Percentiles rank a stretch among this genome's conserved stretches.
phyloP scores from a whole-genome alignment of 2,113 vertebrate species.

The Tragelaphus imberbis region DNA sequence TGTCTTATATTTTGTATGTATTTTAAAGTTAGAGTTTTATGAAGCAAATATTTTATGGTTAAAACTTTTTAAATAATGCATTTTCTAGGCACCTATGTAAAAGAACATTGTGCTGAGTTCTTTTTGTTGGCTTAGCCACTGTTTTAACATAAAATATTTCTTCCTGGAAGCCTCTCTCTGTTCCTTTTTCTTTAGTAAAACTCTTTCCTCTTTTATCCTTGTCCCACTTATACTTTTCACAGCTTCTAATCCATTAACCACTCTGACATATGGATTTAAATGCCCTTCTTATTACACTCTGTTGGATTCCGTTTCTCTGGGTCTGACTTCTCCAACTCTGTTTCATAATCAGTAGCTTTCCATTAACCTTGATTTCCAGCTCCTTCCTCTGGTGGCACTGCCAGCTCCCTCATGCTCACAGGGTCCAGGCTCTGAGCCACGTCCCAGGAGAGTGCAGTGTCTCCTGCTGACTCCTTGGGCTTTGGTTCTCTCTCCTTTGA shows the following conservation, averaged over 20 bases:
- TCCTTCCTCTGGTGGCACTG: background rate
- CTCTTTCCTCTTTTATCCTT: slow-evolving; percentile 50
- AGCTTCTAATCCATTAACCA: slow-evolving; percentile 70
- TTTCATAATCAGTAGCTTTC: slow-evolving; percentile 27
- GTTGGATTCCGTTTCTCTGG: slow-evolving; percentile 38
- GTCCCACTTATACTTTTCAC: slow-evolving; percentile 60
- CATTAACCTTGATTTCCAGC: background rate
- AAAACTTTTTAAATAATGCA: slow-evolving; percentile 40
- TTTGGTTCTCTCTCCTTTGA: background rate
- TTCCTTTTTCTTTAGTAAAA: slow-evolving; percentile 38
- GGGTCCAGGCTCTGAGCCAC: background rate
- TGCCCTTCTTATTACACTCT: slow-evolving; percentile 62
- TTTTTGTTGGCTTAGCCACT: slow-evolving; percentile 14
- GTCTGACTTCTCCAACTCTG: slow-evolving; percentile 21
- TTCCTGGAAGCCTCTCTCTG: slow-evolving; percentile 42
- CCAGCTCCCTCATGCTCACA: background rate
- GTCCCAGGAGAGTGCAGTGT: background rate
- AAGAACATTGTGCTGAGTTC: slow-evolving; percentile 4
- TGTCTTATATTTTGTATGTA: slow-evolving; percentile 27
- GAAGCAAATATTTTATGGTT: slow-evolving; percentile 48
- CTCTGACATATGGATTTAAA: slow-evolving; percentile 67
- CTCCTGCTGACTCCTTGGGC: background rate
- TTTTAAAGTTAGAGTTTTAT: slow-evolving; percentile 39
- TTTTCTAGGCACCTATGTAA: slow-evolving; percentile 12
- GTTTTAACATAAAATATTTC: slow-evolving; percentile 61